A percentile compares a stretch with the other conserved stretches of the same genome.
Conservation (phyloP, 1,140 invertebrate genomes). For the Zophobas morio region DNA sequence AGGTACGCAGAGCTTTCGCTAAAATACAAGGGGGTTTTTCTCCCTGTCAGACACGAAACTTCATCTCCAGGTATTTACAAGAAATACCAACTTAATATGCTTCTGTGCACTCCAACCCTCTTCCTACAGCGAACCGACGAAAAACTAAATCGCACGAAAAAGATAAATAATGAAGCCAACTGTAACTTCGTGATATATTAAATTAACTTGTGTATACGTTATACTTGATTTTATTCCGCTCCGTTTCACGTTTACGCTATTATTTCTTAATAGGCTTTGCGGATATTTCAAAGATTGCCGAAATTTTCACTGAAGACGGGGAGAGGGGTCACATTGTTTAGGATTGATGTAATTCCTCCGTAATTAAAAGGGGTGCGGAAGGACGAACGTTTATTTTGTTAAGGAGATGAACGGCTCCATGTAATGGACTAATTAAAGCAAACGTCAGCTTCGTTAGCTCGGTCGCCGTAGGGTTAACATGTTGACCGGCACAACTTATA, state of each 20-base stretch:
- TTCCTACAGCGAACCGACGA: conserved; percentile 21
- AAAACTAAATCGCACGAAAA: conserved; percentile 37
- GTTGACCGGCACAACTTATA: conserved; percentile 32
- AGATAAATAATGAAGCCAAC: conserved; percentile 39
- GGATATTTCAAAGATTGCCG: conserved; percentile 26
- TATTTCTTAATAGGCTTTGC: conserved; percentile 29
- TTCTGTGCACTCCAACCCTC: conserved; percentile 31
- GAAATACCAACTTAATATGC: conserved; percentile 42
- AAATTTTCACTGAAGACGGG: conserved; percentile 12
- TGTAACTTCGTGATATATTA: conserved; percentile 33
- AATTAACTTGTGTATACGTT: conserved; percentile 22
- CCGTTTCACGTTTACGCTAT: conserved; percentile 16
- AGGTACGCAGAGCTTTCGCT: conserved; percentile 28
- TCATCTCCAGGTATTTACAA: conserved; percentile 41
- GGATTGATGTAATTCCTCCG: conserved; percentile 31
- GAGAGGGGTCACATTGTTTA: conserved; percentile 24
- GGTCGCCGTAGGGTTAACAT: conserved; percentile 52
- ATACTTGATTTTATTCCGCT: conserved; percentile 13
- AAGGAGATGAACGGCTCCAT: conserved; percentile 56
- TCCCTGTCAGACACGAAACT: conserved; percentile 28
- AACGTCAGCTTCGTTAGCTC: conserved; percentile 59
- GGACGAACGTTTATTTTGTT: conserved; percentile 56
- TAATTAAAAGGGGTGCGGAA: conserved; percentile 43
- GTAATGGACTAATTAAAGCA: conserved; percentile 59
- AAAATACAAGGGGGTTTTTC: conserved; percentile 36